These are phyloP conservation scores for Ptychadena robeensis DNA, from an alignment of 2,797 vertebrate species.

Conservation along the genomic window DNA sequence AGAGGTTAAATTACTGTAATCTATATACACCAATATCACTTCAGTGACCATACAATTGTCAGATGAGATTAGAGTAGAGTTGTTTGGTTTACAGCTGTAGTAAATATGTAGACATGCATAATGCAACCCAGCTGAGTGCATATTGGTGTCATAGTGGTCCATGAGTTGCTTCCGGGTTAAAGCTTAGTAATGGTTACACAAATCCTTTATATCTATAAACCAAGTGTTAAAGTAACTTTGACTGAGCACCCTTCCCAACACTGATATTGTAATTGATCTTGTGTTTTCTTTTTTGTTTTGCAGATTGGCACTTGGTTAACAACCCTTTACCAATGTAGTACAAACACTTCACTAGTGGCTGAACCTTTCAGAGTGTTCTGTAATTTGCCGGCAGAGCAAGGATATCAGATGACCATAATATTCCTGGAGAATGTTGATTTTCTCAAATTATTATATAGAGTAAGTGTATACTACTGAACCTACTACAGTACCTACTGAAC, in stretches of 20 bases:
- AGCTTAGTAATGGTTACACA: too few relatives aligned
- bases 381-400: slow-evolving; percentile 71
- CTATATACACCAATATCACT: too few relatives aligned
- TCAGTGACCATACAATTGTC: too few relatives aligned
- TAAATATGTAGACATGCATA: too few relatives aligned
- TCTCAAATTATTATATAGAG: slow-evolving; percentile 85
- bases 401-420: slow-evolving; percentile 81
- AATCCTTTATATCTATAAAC: too few relatives aligned
- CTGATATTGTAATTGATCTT: background rate
- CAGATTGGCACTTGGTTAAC: slow-evolving; percentile 74
- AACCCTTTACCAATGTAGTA: slow-evolving; percentile 69
- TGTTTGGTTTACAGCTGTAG: too few relatives aligned
- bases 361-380: slow-evolving; percentile 75
- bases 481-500: accelerated
- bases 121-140: too few relatives aligned
- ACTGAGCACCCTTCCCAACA: background rate
- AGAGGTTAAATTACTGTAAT: too few relatives aligned
- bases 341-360: slow-evolving; percentile 55
- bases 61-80: too few relatives aligned
- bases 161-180: too few relatives aligned
- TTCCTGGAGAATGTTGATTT: slow-evolving; percentile 79
- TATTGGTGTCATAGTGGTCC: too few relatives aligned
- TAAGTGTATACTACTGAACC: slow-evolving; percentile 69
- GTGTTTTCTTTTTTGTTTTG: slow-evolving; percentile 35
- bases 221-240: too few relatives aligned